Conservation (phyloP, 2,888 invertebrate species). For the Microplitis manilae region DNA sequence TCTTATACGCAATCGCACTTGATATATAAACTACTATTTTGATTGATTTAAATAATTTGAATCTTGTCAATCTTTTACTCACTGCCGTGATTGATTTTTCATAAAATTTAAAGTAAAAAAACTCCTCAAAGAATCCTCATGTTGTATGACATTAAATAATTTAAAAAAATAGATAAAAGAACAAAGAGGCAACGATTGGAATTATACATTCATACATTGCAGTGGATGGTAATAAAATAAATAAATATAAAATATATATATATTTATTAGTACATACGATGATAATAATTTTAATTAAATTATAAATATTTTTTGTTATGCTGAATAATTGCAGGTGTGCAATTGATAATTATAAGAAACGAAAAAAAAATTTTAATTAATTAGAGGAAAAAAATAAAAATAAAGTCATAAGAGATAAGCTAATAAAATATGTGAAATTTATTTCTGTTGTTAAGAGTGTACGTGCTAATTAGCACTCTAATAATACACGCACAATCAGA, state of each 20-base stretch:
- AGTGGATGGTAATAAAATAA: neutral
- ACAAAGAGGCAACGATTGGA: slow-evolving; percentile 19
- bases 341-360: slow-evolving; percentile 8
- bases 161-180: neutral
- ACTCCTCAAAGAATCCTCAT: neutral
- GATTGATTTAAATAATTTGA: slow-evolving; percentile 1
- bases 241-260: slow-evolving; percentile 13
- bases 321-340: neutral
- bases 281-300: slow-evolving; percentile 14
- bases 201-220: neutral
- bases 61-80: slow-evolving; percentile 27
- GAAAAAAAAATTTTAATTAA: slow-evolving; percentile 30
- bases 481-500: slow-evolving; percentile 38
- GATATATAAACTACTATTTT: neutral
- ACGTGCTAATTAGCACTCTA: slow-evolving; percentile 48
- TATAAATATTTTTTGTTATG: slow-evolving; percentile 26
- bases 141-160: neutral
- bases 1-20: no score
- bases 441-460: slow-evolving; percentile 30
- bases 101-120: slow-evolving; percentile 9
- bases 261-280: slow-evolving; percentile 4
- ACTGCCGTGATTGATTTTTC: slow-evolving; percentile 35
- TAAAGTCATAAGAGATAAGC: slow-evolving; percentile 7
- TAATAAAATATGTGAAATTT: neutral
- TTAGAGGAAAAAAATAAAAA: neutral